Evolutionary conservation across 2,797 vertebrate species (phyloP), one percentile per base, ranked within the genome.

Genomic region (Sebastolobus alascanus): DNA sequence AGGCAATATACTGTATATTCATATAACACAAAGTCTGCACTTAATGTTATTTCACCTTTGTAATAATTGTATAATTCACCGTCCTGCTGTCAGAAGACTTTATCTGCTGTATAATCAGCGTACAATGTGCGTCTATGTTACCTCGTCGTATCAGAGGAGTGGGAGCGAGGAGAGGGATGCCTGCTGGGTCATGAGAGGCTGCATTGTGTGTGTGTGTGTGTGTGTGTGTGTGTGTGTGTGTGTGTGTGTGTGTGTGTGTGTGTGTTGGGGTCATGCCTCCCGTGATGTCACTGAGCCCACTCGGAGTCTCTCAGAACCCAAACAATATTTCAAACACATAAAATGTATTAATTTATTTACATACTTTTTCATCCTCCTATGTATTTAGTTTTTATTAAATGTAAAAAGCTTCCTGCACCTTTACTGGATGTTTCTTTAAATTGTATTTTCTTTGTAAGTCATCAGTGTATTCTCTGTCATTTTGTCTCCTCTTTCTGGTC

Each of bases 201-300:
- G 67, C 86, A 85, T 85, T 89, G 88, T 87, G 50, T 27, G 37
- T 71, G 70, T 33, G 55, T 58, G 67, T 56, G 56, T 68, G 38
- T 40, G 81, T 29, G 52, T 74, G 55, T 71, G 54, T 43, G 59
- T 38, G 70, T 43, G 68, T 38, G 60, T 25, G 52, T 76, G 74
- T 52, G 65, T 60, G 56, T 55, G 58, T 54, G 55, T 69, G 66
- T 63, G 56, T 33, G 61, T 63, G 67, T 64, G 74, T 82, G 75
- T 80, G 68, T 66, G 75, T 60, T 18, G 12, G 89, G 89, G 90
- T 91, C 87, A 85, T 77, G 79, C 67, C 70, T 79, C 50, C 66
- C 38, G 60, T 92, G 92, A 91, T 68, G 85, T 94, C 91, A 93
- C 83, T 64, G 59, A 65, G 60, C 76, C 88, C 87, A 88, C 84